A percentile compares a stretch with the other conserved stretches of the same genome.
These are phyloP conservation scores for Ailuropoda melanoleuca DNA, from an alignment of 2,113 vertebrate species.

Conservation along the genomic window DNA sequence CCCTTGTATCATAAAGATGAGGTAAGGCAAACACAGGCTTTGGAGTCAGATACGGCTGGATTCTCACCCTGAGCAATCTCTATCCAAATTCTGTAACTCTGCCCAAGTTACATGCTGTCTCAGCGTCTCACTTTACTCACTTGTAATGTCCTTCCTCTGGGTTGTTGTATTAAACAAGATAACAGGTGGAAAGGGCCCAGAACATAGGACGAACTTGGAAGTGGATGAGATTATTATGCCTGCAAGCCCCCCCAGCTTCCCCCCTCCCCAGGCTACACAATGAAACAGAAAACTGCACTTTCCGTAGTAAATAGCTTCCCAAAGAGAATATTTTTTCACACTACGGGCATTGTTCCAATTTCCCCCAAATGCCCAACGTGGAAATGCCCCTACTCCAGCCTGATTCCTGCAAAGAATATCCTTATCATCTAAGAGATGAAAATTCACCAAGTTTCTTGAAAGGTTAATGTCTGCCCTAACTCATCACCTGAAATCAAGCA, in stretches of 20 bases:
- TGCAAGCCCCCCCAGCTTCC: background rate
- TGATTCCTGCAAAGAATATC: background rate
- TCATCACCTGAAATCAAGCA: constrained; percentile 24
- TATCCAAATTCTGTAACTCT: background rate
- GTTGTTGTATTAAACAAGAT: background rate
- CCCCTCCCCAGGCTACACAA: background rate
- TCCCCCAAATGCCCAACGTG: background rate
- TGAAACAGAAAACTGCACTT: background rate
- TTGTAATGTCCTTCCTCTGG: background rate
- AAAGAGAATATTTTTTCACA: constrained; percentile 22
- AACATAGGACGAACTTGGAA: background rate
- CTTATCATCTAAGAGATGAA: background rate
- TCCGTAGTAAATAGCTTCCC: background rate
- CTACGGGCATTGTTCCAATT: background rate
- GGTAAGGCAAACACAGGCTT: background rate
- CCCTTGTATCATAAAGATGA: background rate
- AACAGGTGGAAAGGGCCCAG: background rate
- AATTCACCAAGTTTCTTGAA: constrained; percentile 28
- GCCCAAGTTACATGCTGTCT: background rate
- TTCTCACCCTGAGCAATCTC: background rate
- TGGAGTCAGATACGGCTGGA: background rate
- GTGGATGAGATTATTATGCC: background rate
- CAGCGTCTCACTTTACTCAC: background rate
- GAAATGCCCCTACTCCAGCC: background rate
- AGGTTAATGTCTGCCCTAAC: background rate